Conservation (phyloP, 30 jellyfish, hydroid and myxozoan species). For the Aurelia coerulea region DNA sequence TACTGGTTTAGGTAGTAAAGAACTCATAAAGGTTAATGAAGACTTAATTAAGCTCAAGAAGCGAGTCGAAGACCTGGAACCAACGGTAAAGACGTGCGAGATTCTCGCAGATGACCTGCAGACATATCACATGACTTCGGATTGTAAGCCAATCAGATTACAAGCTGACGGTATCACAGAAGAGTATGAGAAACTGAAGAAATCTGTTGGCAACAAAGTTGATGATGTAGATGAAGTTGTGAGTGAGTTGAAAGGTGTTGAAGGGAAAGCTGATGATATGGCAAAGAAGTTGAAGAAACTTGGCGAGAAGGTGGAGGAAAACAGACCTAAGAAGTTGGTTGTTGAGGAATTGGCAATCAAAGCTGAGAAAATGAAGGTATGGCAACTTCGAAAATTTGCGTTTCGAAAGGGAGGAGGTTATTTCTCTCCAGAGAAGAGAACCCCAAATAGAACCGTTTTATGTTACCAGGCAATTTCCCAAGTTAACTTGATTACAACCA, state of each 20-base stretch:
- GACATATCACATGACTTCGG: conserved; percentile 69
- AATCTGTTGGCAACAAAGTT: conserved; percentile 14
- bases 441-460: background rate
- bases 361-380: conserved; percentile 54
- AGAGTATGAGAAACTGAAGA: conserved; percentile 66
- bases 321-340: conserved; percentile 81
- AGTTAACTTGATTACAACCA: no score
- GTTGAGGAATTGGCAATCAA: conserved; percentile 74
- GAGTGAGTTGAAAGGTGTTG: conserved; percentile 72
- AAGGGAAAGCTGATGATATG: conserved; percentile 65
- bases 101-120: conserved; percentile 56
- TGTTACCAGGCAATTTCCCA: background rate
- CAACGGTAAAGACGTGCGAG: conserved; percentile 57
- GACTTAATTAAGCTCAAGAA: conserved; percentile 54
- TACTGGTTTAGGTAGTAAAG: conserved; percentile 66
- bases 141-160: conserved; percentile 70
- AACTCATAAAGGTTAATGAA: conserved; percentile 30
- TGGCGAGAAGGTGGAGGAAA: conserved; percentile 46
- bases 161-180: conserved; percentile 83
- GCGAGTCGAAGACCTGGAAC: conserved; percentile 74
- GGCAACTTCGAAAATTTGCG: background rate
- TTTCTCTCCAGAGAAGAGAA: background rate
- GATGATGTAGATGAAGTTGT: conserved; percentile 51
- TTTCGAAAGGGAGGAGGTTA: no score
- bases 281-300: conserved; percentile 56